These are phyloP conservation scores for Drosophila simulans DNA, from an alignment of 1,140 invertebrate genomes.

Conservation along the genomic window DNA sequence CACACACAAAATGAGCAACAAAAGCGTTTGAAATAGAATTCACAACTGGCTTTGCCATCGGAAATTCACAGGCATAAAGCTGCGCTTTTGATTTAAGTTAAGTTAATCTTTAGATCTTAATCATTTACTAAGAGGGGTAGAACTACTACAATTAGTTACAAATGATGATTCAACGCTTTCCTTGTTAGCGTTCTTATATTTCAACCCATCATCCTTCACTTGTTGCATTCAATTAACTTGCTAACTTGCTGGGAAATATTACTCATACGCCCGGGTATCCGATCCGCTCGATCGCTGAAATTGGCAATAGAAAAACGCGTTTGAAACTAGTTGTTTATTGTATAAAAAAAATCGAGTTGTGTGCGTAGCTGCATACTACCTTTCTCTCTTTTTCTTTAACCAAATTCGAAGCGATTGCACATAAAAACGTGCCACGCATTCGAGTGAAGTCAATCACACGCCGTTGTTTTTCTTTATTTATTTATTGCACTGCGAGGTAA, in stretches of 20 bases:
- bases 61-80: conserved; percentile 2
- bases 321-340: conserved; percentile 51
- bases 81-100: conserved; percentile 46
- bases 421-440: conserved; percentile 78
- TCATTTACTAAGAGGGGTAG: not conserved
- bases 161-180: conserved; percentile 31
- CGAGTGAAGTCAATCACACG: conserved; percentile 47
- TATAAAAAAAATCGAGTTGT: conserved; percentile 10
- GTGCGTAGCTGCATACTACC: conserved; percentile 28
- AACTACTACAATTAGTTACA: no score
- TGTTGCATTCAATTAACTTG: conserved; percentile 42
- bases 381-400: conserved; percentile 11
- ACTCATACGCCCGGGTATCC: conserved; percentile 56
- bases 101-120: not conserved
- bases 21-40: conserved; percentile 13
- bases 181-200: conserved; percentile 21
- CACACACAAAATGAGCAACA: conserved; percentile 19
- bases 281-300: conserved; percentile 31
- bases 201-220: conserved; percentile 6
- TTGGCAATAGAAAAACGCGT: conserved; percentile 57
- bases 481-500: conserved; percentile 71
- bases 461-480: conserved; percentile 22
- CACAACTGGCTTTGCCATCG: conserved; percentile 10
- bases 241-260: conserved; percentile 45
- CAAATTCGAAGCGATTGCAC: conserved; percentile 52